A percentile compares a stretch with the other conserved stretches of the same genome.
phyloP scores from a whole-genome alignment of 2,888 invertebrate genomes.

The Pandemis corylana region DNA sequence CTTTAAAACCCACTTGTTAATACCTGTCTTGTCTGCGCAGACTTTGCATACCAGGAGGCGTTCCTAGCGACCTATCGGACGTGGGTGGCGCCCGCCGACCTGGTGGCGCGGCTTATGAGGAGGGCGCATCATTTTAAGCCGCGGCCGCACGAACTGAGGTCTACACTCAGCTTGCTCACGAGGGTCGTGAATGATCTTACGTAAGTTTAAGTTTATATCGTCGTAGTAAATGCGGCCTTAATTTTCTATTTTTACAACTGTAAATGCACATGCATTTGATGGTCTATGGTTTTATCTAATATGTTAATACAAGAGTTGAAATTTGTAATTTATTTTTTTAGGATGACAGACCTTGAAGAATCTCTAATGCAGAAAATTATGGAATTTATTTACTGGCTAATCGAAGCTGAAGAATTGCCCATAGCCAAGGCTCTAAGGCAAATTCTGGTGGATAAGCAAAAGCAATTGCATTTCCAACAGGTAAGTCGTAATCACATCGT shows the following conservation, averaged over 20 bases:
- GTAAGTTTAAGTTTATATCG: conserved; percentile 85
- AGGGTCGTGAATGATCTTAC: conserved; percentile 98
- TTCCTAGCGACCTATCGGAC: conserved; percentile 99
- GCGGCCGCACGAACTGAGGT: conserved; percentile 89
- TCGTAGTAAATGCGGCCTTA: not conserved
- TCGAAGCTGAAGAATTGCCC: conserved; percentile 95
- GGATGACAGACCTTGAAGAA: conserved; percentile 93
- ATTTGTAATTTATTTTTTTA: conserved; percentile 59
- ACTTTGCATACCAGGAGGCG: conserved; percentile 98
- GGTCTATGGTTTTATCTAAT: not conserved
- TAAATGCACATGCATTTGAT: not conserved
- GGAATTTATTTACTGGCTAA: conserved; percentile 97
- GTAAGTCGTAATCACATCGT: conserved; percentile 54
- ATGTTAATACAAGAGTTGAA: not conserved
- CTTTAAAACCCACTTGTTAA: not conserved
- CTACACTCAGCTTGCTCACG: conserved; percentile 96
- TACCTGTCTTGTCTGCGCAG: conserved; percentile 72
- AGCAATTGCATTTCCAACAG: conserved; percentile 81
- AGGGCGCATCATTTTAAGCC: conserved; percentile 86
- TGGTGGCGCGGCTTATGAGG: conserved; percentile 94
- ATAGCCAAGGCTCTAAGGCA: conserved; percentile 95
- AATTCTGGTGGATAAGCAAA: conserved; percentile 95
- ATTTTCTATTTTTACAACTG: not conserved
- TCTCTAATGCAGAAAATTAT: conserved; percentile 92
- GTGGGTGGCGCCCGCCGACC: conserved; percentile 94